These are phyloP conservation scores for Nannoperca australis DNA, from an alignment of 2,797 vertebrate species.

Conservation along the genomic window DNA sequence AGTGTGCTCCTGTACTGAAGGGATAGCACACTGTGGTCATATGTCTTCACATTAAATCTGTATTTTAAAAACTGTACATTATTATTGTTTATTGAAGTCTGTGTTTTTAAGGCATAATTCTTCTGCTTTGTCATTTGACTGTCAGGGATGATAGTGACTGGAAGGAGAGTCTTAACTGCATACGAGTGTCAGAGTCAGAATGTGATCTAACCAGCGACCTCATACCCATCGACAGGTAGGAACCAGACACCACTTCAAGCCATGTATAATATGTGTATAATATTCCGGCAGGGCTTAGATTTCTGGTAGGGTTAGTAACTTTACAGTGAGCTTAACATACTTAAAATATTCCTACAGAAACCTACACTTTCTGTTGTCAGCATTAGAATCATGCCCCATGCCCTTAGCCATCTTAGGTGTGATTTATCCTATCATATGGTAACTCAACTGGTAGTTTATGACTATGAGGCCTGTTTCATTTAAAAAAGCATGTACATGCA, in stretches of 20 bases:
- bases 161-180: conserved; percentile 78
- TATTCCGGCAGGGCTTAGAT: not conserved
- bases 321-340: not conserved
- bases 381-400: too few species aligned
- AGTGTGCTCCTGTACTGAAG: not conserved
- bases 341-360: too few species aligned
- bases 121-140: conserved; percentile 22
- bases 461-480: too few species aligned
- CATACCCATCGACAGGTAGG: conserved; percentile 55
- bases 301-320: not conserved
- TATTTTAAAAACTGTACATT: not conserved
- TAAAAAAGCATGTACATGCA: too few species aligned
- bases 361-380: too few species aligned
- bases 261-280: not conserved
- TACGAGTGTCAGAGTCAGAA: conserved; percentile 66
- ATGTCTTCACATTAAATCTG: not conserved
- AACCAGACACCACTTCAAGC: not conserved
- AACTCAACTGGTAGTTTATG: too few species aligned
- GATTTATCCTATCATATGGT: too few species aligned
- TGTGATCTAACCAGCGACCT: conserved; percentile 89
- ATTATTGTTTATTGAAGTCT: not conserved
- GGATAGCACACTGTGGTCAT: not conserved
- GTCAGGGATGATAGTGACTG: conserved; percentile 75
- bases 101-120: not conserved
- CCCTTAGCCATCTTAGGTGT: too few species aligned